Conservation (phyloP, 2,797 vertebrate species). For the Labroides dimidiatus region DNA sequence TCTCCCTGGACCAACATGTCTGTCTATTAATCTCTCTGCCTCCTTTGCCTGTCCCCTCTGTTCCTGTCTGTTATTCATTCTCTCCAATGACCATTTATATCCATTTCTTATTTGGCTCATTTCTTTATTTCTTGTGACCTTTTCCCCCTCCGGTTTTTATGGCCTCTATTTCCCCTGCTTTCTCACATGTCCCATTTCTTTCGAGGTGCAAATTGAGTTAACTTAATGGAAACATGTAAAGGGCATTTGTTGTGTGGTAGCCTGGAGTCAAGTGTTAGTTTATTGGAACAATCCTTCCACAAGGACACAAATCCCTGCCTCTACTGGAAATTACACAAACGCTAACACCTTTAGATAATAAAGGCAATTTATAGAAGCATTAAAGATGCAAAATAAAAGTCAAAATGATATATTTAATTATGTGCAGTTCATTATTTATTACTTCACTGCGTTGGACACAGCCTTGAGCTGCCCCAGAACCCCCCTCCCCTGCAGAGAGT, state of each 20-base stretch:
- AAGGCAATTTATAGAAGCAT: neutral
- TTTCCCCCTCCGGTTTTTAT: neutral
- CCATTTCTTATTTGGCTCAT: neutral
- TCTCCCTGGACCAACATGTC: slow-evolving; percentile 41
- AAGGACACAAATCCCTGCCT: slow-evolving; percentile 5
- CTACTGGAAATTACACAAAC: neutral
- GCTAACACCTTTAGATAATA: neutral
- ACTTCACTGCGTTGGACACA: too few relatives aligned
- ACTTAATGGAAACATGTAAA: slow-evolving; percentile 19
- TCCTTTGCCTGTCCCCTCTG: neutral
- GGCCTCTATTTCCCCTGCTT: neutral
- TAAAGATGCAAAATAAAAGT: neutral
- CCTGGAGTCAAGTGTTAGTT: slow-evolving; percentile 15
- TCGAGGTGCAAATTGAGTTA: slow-evolving; percentile 24
- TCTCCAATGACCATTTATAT: slow-evolving; percentile 6
- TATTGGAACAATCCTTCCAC: slow-evolving; percentile 31
- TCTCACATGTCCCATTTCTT: neutral
- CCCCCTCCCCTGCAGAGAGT: too few relatives aligned
- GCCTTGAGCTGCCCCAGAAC: too few relatives aligned
- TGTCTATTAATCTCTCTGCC: slow-evolving; percentile 34
- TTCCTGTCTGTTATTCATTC: slow-evolving; percentile 9
- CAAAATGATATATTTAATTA: too few relatives aligned
- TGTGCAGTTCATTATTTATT: too few relatives aligned
- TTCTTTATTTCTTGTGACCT: neutral
- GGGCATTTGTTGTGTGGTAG: slow-evolving; percentile 9